Evolutionary conservation across 2,888 invertebrate species (phyloP), one percentile per base, ranked within the genome.

Genomic region (Spodoptera picta): DNA sequence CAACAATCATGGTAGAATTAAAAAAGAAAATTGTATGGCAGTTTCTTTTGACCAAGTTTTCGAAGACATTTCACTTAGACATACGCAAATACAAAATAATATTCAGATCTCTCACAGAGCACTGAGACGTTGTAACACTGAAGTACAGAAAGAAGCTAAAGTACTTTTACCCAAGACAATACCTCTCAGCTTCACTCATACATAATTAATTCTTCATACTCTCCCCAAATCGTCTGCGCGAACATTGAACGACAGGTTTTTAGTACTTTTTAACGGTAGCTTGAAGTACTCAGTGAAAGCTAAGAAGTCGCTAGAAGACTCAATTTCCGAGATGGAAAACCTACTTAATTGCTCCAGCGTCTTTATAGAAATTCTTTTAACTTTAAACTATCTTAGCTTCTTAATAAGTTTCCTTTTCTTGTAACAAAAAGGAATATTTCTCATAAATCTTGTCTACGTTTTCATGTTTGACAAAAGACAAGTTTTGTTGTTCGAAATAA

Each of bases 281-380:
- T 70, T 1, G 24, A 57, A 71, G 57, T 23, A 65, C 75, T 62
- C 49, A 41, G 57, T 44, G 53, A 46, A 48, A 49, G 57, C 71
- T 75, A 58, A 70, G 60, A 73, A 70, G 61, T 75, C 51, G 51
- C 49, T 50, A 42, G 5, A 66, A 66, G 75, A 60, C 71, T 73
- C 66, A 66, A 73, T 73, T 65, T 75, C 71, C 62, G 75, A 70
- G 75, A 70, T 70, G 60, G 61, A 55, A 75, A 71, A 75, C 60
- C 60, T 36, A 62, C 57, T 66, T 73, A 73, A 75, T 73, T 73
- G 66, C 62, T 50, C 9, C 23, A 50, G 55, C 49, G 60, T 12
- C 44, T 49, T 55, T 62, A 58, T 62, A 66, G 54, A 66, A 62
- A 62, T 62, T 58, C 50, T 62, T 70, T 75, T 44, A 58, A 55